A percentile compares a stretch with the other conserved stretches of the same genome.
These are phyloP conservation scores for Eptesicus fuscus DNA, from an alignment of 2,113 vertebrate species.

Conservation along the genomic window DNA sequence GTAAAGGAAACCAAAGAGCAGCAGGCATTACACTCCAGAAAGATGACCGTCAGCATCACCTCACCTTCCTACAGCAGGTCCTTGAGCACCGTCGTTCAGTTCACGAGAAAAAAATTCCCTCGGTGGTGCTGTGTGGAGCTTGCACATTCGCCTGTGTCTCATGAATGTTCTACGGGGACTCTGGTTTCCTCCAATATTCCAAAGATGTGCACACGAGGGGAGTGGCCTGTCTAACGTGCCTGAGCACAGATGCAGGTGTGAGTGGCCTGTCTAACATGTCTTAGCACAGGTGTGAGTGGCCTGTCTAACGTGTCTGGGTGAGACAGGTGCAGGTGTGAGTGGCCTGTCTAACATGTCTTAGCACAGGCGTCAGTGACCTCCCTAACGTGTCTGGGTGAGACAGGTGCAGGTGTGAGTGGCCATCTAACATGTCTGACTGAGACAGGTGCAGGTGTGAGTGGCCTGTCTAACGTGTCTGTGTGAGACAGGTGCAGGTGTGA, in stretches of 20 bases:
- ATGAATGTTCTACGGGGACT: not conserved
- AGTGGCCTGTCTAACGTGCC: too few species aligned
- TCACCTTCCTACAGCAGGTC: not conserved
- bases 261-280: not conserved
- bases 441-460: too few species aligned
- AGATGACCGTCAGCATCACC: not conserved
- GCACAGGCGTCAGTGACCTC: too few species aligned
- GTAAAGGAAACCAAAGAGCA: slow-evolving; percentile 19
- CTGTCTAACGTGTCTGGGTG: not conserved
- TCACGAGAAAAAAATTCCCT: not conserved
- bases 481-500: too few species aligned
- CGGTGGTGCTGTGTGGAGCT: too few species aligned
- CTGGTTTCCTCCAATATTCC: not conserved
- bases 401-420: not conserved
- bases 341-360: not conserved
- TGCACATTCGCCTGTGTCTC: not conserved
- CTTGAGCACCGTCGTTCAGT: fast-evolving
- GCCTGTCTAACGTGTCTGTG: too few species aligned
- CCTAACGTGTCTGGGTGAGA: too few species aligned
- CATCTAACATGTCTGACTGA: too few species aligned
- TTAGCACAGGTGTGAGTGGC: not conserved
- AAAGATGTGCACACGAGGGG: not conserved
- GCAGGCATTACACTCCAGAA: not conserved
- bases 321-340: not conserved
- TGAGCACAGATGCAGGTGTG: too few species aligned